These are phyloP conservation scores for Drosophila algonquin DNA, from an alignment of 2,888 invertebrate genomes.

Conservation along the genomic window DNA sequence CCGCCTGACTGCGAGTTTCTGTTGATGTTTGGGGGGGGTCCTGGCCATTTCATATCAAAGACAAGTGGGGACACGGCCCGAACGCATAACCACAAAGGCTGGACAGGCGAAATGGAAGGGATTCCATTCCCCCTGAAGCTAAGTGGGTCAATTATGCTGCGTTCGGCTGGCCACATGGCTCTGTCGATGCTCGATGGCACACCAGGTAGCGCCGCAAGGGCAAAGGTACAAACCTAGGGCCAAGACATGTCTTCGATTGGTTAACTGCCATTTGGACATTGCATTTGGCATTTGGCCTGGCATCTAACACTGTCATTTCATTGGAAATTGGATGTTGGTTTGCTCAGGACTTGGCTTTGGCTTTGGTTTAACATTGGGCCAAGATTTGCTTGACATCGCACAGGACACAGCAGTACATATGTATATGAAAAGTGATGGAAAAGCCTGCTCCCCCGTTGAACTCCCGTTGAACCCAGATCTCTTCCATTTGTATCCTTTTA, in stretches of 20 bases:
- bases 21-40: neutral
- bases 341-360: neutral
- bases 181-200: neutral
- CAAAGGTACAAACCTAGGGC: neutral
- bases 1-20: neutral
- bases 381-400: neutral
- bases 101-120: conserved; percentile 1
- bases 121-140: conserved; percentile 14
- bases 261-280: neutral
- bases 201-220: neutral
- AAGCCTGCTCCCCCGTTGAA: too few species aligned
- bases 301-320: neutral
- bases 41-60: conserved; percentile 14
- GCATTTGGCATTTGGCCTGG: neutral
- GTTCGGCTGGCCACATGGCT: conserved; percentile 8
- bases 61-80: conserved; percentile 14
- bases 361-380: neutral
- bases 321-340: neutral
- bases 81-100: conserved; percentile 11
- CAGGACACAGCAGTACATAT: neutral
- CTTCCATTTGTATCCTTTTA: neutral
- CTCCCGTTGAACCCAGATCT: conserved; percentile 3
- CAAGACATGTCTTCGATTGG: neutral
- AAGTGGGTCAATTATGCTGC: conserved; percentile 41
- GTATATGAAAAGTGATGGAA: neutral